Evolutionary conservation across 2,797 vertebrate genomes (phyloP).

Genomic region (Alca torda): DNA sequence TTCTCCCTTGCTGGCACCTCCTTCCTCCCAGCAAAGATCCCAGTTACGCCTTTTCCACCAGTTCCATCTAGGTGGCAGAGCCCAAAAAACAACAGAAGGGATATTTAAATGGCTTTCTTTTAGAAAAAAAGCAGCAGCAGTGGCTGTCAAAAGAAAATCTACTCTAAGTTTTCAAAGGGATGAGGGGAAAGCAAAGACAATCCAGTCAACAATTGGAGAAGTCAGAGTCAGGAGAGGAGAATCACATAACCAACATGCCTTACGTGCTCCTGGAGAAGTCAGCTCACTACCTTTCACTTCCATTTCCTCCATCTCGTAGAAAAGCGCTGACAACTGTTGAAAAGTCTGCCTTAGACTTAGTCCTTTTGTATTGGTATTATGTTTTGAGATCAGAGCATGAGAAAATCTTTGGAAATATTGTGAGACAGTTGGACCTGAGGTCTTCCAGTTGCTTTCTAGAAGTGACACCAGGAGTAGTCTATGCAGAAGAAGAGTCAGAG

Average conservation of each 20-base stretch:
- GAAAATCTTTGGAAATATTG: background rate
- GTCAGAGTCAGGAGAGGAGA: background rate
- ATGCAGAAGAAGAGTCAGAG: background rate
- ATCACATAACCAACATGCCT: background rate
- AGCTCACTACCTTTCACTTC: background rate
- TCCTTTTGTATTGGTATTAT: background rate
- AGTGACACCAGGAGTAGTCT: background rate
- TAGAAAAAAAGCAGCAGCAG: background rate
- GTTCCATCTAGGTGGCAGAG: background rate
- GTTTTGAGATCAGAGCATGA: background rate
- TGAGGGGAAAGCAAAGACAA: background rate
- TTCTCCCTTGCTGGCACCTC: background rate
- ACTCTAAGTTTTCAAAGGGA: background rate
- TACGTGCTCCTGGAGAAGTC: background rate
- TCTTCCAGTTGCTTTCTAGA: background rate
- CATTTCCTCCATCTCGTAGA: background rate
- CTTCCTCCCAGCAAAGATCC: background rate
- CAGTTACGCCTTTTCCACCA: accelerated
- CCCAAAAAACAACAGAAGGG: background rate
- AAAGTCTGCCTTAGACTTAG: background rate
- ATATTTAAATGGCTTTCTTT: background rate
- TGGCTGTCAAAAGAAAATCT: background rate
- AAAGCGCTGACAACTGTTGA: background rate
- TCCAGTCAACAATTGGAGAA: background rate
- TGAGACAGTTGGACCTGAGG: background rate